Evolutionary conservation across 1,140 invertebrate genomes (phyloP).

Genomic region (Lasioglossum baleicum): DNA sequence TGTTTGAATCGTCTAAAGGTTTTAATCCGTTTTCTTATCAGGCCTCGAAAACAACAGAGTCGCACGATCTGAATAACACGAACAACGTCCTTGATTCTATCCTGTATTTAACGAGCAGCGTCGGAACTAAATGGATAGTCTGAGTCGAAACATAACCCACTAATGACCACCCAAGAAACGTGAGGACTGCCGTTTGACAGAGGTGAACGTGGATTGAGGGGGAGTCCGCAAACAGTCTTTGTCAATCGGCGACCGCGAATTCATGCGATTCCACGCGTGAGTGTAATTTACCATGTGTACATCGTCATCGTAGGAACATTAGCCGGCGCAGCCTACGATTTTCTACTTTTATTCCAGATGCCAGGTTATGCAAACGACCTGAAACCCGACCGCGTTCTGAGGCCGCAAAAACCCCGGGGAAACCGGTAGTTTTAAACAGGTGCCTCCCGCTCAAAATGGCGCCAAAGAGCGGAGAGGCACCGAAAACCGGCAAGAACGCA

Average conservation of each 20-base stretch:
- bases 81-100: slow-evolving; percentile 12
- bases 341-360: background rate
- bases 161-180: slow-evolving; percentile 20
- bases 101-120: slow-evolving; percentile 38
- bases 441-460: background rate
- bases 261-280: background rate
- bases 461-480: slow-evolving; percentile 1
- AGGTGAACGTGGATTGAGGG: slow-evolving; percentile 3
- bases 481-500: background rate
- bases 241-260: slow-evolving; percentile 2
- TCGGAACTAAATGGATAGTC: slow-evolving; percentile 46
- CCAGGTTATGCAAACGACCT: background rate
- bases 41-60: background rate
- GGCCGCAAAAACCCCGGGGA: background rate
- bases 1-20: background rate
- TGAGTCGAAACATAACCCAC: slow-evolving; percentile 20
- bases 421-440: background rate
- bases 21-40: background rate
- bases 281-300: too few relatives aligned
- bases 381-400: background rate
- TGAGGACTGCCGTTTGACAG: slow-evolving; percentile 33
- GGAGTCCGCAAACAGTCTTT: slow-evolving; percentile 10
- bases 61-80: background rate
- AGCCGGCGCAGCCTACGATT: too few relatives aligned
- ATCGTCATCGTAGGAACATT: background rate